These are phyloP conservation scores for Leptinotarsa juncta DNA, from an alignment of 2,888 invertebrate species.

Conservation along the genomic window DNA sequence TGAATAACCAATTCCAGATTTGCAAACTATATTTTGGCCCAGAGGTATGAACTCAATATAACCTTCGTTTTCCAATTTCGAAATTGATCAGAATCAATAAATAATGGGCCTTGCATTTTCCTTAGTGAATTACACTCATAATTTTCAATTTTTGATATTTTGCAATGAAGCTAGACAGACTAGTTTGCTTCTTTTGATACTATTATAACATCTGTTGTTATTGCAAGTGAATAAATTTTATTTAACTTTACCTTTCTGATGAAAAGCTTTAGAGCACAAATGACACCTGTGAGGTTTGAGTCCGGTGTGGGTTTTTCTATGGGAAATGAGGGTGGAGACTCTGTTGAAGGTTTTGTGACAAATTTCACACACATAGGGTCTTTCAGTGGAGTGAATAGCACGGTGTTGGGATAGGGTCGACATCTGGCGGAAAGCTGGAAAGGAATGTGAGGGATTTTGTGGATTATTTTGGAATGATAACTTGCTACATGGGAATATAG, in stretches of 20 bases:
- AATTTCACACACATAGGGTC: conserved; percentile 80
- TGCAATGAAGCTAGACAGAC: too few species aligned
- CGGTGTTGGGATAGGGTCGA: conserved; percentile 82
- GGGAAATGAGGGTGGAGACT: conserved; percentile 83
- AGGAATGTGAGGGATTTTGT: conserved; percentile 12
- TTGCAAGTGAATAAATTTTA: background rate
- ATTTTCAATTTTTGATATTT: too few species aligned
- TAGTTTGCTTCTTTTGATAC: too few species aligned
- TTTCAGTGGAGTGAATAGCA: conserved; percentile 81
- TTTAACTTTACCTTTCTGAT: conserved; percentile 76
- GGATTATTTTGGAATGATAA: background rate
- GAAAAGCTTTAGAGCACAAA: conserved; percentile 82
- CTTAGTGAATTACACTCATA: too few species aligned
- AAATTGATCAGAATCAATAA: too few species aligned
- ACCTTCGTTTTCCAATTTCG: too few species aligned
- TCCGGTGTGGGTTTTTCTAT: conserved; percentile 81
- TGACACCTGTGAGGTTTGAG: conserved; percentile 80
- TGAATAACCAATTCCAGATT: too few species aligned
- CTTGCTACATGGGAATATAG: background rate
- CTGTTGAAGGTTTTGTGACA: conserved; percentile 84
- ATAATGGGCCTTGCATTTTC: too few species aligned
- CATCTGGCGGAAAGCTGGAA: conserved; percentile 75
- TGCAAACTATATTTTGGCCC: too few species aligned
- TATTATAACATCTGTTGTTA: too few species aligned
- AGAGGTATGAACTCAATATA: too few species aligned